Percentiles rank a stretch among this genome's conserved stretches.
Conservation (phyloP, 1,140 invertebrate species). For the Euwallacea similis region DNA sequence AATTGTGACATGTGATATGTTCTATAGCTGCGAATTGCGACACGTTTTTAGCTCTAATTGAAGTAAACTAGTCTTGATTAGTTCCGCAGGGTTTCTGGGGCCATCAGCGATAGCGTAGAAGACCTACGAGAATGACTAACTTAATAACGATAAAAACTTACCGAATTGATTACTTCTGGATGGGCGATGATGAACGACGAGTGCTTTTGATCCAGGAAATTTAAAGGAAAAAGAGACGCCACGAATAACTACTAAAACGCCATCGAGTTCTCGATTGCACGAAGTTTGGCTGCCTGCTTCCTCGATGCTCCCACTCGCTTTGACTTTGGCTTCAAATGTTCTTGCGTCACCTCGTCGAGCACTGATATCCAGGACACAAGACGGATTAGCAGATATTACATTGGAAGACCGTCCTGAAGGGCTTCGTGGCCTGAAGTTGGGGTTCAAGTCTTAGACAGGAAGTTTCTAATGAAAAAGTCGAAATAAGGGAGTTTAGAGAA, state of each 20-base stretch:
- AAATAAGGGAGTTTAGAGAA: too few species aligned
- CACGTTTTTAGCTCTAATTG: too few species aligned
- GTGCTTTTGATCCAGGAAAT: constrained; percentile 31
- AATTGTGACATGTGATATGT: not conserved
- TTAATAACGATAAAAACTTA: too few species aligned
- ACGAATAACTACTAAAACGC: constrained; percentile 26
- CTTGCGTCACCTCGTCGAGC: constrained; percentile 38
- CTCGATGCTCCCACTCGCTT: constrained; percentile 35
- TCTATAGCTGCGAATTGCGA: too few species aligned
- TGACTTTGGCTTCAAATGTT: constrained; percentile 31
- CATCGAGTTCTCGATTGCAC: constrained; percentile 45
- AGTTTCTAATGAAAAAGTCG: too few species aligned
- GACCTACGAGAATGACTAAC: too few species aligned
- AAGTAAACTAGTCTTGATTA: too few species aligned
- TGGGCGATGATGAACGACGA: too few species aligned
- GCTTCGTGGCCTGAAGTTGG: not conserved
- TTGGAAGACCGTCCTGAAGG: not conserved
- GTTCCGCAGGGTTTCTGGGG: too few species aligned
- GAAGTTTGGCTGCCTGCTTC: constrained; percentile 32
- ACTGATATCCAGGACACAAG: constrained; percentile 39
- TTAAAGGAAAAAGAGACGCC: not conserved
- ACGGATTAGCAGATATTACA: constrained; percentile 20
- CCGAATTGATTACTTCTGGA: too few species aligned
- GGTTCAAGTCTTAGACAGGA: too few species aligned
- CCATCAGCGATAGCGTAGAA: too few species aligned